Conservation (phyloP, 2,797 vertebrate species). For the Malacoctenus gilli region DNA sequence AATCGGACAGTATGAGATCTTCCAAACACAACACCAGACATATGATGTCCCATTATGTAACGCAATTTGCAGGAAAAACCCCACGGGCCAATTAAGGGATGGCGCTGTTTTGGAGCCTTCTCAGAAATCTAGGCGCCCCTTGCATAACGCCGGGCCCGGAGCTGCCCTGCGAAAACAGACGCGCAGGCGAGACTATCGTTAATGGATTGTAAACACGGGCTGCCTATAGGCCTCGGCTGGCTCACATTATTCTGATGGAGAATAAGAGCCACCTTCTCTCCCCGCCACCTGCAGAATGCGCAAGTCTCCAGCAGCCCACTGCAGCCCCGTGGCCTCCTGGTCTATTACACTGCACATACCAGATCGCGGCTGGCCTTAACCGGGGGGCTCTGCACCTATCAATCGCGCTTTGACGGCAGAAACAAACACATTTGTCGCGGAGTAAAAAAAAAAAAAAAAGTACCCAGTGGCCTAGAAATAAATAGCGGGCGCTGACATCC, state of each 20-base stretch:
- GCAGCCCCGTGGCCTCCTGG: constrained; percentile 79
- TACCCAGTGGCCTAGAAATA: constrained; percentile 63
- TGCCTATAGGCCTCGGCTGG: constrained; percentile 68
- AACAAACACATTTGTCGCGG: neutral
- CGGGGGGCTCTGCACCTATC: constrained; percentile 30
- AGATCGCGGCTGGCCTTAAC: constrained; percentile 40
- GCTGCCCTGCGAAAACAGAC: constrained; percentile 45
- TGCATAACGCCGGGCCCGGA: constrained; percentile 61
- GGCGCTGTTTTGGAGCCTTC: constrained; percentile 54
- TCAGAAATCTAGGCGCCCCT: constrained; percentile 45
- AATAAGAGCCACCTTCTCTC: constrained; percentile 74
- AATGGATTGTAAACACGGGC: constrained; percentile 65
- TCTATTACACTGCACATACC: constrained; percentile 80
- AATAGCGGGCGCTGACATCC: constrained; percentile 48
- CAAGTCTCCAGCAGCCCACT: constrained; percentile 85
- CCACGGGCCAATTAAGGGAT: constrained; percentile 64
- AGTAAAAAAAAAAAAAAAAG: constrained; percentile 15
- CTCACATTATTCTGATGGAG: constrained; percentile 65
- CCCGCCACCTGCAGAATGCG: constrained; percentile 95
- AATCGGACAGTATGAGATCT: constrained; percentile 33
- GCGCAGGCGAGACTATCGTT: constrained; percentile 58
- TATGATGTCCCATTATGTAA: constrained; percentile 67
- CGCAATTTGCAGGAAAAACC: constrained; percentile 62
- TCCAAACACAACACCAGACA: constrained; percentile 33
- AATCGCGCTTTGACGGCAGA: constrained; percentile 23